Evolutionary conservation across 2,888 invertebrate species (phyloP).

Genomic region (Drosophila ustulata): DNA sequence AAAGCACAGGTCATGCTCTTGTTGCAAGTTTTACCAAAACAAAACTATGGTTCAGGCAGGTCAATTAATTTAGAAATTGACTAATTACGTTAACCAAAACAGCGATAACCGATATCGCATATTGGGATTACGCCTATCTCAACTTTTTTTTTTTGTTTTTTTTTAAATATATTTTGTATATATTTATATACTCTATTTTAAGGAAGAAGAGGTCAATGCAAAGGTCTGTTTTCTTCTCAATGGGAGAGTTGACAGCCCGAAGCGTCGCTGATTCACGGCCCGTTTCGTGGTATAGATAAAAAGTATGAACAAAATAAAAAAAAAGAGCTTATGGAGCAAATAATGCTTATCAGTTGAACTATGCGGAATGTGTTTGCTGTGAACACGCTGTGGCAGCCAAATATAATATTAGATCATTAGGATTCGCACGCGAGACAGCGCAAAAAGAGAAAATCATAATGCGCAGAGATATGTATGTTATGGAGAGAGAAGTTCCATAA

Average conservation of each 20-base stretch:
- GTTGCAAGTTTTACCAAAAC: neutral
- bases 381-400: neutral
- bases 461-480: neutral
- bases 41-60: conserved; percentile 9
- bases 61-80: conserved; percentile 3
- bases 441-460: neutral
- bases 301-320: neutral
- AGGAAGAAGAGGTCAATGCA: neutral
- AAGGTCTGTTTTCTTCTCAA: conserved; percentile 12
- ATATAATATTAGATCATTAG: conserved; percentile 27
- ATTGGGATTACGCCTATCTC: conserved; percentile 7
- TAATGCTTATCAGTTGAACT: conserved; percentile 31
- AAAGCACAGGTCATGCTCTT: conserved; percentile 1
- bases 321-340: conserved; percentile 3
- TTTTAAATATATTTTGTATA: neutral
- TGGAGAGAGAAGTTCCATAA: conserved; percentile 10
- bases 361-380: conserved; percentile 1
- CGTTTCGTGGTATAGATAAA: conserved; percentile 40
- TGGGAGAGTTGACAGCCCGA: conserved; percentile 10
- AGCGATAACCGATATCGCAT: conserved; percentile 1
- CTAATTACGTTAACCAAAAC: neutral
- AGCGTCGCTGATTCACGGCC: conserved; percentile 34
- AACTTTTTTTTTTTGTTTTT: neutral
- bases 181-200: neutral
- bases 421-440: conserved; percentile 19